Evolutionary conservation across 2,113 vertebrate genomes (phyloP), one percentile per base, ranked within the genome.

Genomic region (Neolamprologus longior): DNA sequence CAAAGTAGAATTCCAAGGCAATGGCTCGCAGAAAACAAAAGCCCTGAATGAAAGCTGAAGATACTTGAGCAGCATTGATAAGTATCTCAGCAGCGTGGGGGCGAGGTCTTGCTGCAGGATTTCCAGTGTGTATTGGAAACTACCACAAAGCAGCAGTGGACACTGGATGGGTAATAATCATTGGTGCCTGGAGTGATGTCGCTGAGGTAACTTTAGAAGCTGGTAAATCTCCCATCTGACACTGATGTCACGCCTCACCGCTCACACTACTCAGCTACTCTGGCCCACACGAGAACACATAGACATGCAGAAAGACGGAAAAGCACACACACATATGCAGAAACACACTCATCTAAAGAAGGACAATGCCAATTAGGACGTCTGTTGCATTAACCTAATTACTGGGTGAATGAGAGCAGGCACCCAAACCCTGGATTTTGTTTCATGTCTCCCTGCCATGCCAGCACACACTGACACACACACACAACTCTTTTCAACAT

Each of bases 351-450:
- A 80, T 12, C 37, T 53, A 28, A 81, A 71, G 42, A 80, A 82
- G 80, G 61, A 58, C 84, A 73, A 63, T 78, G 53, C 82, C 87
- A 94, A 94, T 94, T 93, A 93, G 89, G 90, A 91, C 81, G 57
- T 86, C 47, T 81, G 80, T 21, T 94, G 92, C 94, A 95, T 96
- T 96, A 95, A 94, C 95, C 95, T 96, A 95, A 96, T 96, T 96
- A 96, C 76, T 66, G 83, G 55, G 83, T 76, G 89, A 89, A 84
- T 11, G 80, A 88, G 90, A 89, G 84, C 90, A 84, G 24, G 52
- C 76, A 89, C 24, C 86, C 86, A 87, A 89, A 91, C 54, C 89
- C 63, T 24, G 91, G 90, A 80, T 95, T 86, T 7, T 13, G 90
- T 95, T 95, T 94, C 94, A 93, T 81, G 84, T 81, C 83, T 86